These are phyloP conservation scores for Recurvirostra avosetta DNA, from an alignment of 2,113 vertebrate species.

Conservation along the genomic window DNA sequence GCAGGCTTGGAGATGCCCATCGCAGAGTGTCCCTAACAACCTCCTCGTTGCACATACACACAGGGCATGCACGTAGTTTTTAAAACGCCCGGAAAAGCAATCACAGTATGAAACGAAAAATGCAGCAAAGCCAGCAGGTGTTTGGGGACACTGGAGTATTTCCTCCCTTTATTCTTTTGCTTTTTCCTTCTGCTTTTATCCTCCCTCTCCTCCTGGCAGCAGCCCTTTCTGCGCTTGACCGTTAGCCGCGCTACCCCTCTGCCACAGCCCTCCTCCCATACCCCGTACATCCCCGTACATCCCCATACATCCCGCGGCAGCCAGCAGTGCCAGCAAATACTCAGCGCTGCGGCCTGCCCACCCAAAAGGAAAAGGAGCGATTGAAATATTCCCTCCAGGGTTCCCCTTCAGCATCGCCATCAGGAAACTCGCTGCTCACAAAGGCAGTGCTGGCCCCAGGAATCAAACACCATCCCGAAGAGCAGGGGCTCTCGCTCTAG, in stretches of 20 bases:
- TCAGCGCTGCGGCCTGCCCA: neutral
- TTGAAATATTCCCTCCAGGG: neutral
- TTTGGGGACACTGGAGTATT: neutral
- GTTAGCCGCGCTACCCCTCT: neutral
- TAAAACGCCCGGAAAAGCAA: neutral
- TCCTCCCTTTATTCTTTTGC: neutral
- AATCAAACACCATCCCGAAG: slow-evolving; percentile 28
- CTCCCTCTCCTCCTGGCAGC: neutral
- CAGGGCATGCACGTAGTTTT: rapidly evolving
- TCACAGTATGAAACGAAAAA: neutral
- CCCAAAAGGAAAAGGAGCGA: neutral
- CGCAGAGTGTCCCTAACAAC: neutral
- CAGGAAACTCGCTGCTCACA: slow-evolving; percentile 55
- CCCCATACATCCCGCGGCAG: rapidly evolving
- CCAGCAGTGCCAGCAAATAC: neutral
- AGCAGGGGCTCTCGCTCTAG: slow-evolving; percentile 48
- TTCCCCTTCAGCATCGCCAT: neutral
- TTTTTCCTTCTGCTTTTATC: neutral
- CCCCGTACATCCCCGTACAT: neutral
- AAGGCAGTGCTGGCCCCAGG: slow-evolving; percentile 24
- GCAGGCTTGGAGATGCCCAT: neutral
- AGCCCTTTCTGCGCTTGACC: rapidly evolving
- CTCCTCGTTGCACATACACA: neutral
- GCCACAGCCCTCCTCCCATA: rapidly evolving
- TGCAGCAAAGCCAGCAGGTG: neutral